A percentile compares a stretch with the other conserved stretches of the same genome.
These are phyloP conservation scores for Henricia sp. DNA, from an alignment of 53 echinoderm and acorn worm genomes.

Conservation along the genomic window DNA sequence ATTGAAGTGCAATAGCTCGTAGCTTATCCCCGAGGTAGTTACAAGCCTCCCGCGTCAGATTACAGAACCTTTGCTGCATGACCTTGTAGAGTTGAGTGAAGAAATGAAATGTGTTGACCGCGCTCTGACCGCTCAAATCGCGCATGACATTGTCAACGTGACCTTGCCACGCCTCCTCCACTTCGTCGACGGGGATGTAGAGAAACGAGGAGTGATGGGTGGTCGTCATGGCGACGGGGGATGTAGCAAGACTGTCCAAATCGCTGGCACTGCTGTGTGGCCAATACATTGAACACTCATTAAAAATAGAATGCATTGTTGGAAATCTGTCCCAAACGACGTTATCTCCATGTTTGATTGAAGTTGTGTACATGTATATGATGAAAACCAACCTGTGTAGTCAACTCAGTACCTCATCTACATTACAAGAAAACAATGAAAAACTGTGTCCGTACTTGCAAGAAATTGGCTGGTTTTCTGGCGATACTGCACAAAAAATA, in stretches of 20 bases:
- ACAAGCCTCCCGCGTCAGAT: constrained; percentile 92
- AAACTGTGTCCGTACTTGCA: too few species aligned
- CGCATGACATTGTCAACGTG: constrained; percentile 85
- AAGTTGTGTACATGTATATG: too few species aligned
- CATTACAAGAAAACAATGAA: too few species aligned
- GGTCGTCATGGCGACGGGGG: constrained; percentile 45
- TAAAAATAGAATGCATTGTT: too few species aligned
- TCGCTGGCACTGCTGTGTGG: constrained; percentile 70
- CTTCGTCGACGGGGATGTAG: constrained; percentile 97
- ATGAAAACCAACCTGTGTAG: too few species aligned
- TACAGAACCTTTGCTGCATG: constrained; percentile 95
- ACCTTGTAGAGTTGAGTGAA: constrained; percentile 96
- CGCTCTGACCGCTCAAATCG: constrained; percentile 75
- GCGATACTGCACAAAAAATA: too few species aligned
- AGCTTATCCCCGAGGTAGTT: constrained; percentile 94
- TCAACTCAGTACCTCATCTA: too few species aligned
- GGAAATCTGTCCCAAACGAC: too few species aligned
- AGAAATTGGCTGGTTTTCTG: too few species aligned
- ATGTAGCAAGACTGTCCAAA: constrained; percentile 58
- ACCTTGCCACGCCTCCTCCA: constrained; percentile 88
- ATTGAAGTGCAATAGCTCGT: constrained; percentile 85
- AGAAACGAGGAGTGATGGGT: constrained; percentile 80
- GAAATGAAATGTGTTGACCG: constrained; percentile 93
- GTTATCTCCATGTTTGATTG: too few species aligned
- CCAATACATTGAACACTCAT: too few species aligned